These are phyloP conservation scores for Mystacornis crossleyi DNA, from an alignment of 2,113 vertebrate species.

Conservation along the genomic window DNA sequence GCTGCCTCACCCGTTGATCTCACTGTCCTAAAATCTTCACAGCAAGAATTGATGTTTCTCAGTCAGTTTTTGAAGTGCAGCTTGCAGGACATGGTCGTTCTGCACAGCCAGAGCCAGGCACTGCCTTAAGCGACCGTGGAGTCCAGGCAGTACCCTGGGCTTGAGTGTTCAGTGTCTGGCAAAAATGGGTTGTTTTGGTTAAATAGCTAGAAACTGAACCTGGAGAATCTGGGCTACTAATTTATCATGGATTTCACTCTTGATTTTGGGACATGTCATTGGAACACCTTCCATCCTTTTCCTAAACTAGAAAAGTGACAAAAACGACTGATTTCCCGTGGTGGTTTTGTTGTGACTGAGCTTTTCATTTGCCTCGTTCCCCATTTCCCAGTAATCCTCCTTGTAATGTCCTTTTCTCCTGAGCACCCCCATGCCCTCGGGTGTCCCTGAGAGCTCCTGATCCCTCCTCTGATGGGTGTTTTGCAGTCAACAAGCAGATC, in stretches of 20 bases:
- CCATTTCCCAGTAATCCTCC: accelerated
- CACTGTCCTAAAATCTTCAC: accelerated
- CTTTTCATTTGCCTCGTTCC: accelerated
- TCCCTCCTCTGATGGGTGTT: background rate
- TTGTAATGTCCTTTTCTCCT: accelerated
- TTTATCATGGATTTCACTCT: accelerated
- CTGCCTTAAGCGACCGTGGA: background rate
- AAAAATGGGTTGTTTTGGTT: background rate
- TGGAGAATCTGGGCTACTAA: background rate
- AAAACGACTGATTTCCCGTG: accelerated
- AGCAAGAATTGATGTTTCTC: accelerated
- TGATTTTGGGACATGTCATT: accelerated
- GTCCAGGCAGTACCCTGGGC: background rate
- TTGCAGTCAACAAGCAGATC: slow-evolving; percentile 98
- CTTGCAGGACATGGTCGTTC: background rate
- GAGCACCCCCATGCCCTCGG: accelerated
- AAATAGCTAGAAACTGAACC: background rate
- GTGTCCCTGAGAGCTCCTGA: background rate
- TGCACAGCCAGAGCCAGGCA: background rate
- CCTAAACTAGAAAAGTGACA: background rate
- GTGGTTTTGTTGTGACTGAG: accelerated
- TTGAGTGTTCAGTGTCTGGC: background rate
- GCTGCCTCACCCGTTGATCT: background rate
- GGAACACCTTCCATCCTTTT: background rate
- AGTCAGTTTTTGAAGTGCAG: too few relatives aligned